Conservation (phyloP, 2,113 vertebrate species). For the Phocoena phocoena region DNA sequence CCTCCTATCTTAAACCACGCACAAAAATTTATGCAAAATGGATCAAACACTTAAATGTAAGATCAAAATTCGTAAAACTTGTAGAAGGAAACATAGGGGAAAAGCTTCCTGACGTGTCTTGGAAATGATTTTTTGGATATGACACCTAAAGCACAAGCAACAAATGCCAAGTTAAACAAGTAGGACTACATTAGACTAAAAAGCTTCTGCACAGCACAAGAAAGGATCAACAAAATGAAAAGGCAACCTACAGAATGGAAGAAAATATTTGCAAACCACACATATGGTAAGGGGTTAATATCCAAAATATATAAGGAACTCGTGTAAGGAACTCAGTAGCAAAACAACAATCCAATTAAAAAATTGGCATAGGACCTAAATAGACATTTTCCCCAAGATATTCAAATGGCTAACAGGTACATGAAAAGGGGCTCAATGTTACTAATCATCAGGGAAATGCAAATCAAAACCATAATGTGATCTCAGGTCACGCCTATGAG, state of each 20-base stretch:
- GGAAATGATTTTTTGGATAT: background rate
- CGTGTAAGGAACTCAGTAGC: background rate
- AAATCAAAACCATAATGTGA: background rate
- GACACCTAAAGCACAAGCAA: background rate
- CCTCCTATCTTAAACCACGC: background rate
- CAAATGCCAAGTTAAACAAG: background rate
- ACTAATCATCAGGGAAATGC: background rate
- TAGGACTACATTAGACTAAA: background rate
- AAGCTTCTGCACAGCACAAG: background rate
- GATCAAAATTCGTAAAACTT: background rate
- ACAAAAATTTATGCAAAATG: background rate
- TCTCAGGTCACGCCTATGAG: background rate
- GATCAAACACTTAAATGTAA: background rate
- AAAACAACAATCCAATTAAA: background rate
- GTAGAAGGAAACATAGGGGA: background rate
- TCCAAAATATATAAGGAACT: background rate
- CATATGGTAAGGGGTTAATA: background rate
- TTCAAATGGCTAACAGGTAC: background rate
- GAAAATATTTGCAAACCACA: background rate
- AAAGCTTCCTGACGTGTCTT: background rate
- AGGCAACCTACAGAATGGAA: background rate
- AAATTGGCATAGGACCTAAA: background rate
- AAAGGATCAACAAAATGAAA: background rate
- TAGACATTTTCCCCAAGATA: background rate
- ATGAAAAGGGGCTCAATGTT: background rate